Percentiles rank a stretch among this genome's conserved stretches.
Conservation (phyloP, 1,140 invertebrate genomes). For the Papilio dardanus region DNA sequence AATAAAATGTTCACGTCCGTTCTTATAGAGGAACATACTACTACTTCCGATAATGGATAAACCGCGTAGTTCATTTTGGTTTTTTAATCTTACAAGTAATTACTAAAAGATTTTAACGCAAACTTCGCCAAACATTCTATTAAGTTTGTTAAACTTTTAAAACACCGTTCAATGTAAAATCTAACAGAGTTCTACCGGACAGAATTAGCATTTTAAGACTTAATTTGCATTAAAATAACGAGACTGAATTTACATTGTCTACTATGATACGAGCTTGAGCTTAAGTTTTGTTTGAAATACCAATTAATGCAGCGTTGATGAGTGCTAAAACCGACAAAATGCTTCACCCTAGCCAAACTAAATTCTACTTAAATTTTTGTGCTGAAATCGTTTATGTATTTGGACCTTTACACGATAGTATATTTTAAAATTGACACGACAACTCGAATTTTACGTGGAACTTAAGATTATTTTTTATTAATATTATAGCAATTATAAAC, state of each 20-base stretch:
- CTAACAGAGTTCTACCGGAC: conserved; percentile 12
- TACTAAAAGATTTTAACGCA: conserved; percentile 29
- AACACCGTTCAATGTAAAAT: conserved; percentile 28
- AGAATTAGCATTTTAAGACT: conserved; percentile 27
- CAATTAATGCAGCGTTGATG: conserved; percentile 12
- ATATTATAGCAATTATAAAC: too few species aligned
- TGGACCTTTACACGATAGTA: too few species aligned
- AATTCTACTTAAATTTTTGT: background rate
- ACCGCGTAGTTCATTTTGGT: conserved; percentile 26
- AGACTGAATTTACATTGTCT: conserved; percentile 30
- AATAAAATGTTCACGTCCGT: background rate
- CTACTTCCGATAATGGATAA: conserved; percentile 37
- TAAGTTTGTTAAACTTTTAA: conserved; percentile 34
- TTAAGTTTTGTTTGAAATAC: conserved; percentile 15
- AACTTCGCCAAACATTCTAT: conserved; percentile 36
- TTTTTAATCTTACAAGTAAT: conserved; percentile 29
- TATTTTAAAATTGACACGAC: too few species aligned
- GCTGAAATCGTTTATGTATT: background rate
- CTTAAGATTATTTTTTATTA: too few species aligned
- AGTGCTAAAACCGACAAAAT: conserved; percentile 6
- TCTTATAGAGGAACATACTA: conserved; percentile 11
- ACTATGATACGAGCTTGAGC: conserved; percentile 16
- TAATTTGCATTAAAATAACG: conserved; percentile 34
- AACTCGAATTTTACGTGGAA: too few species aligned
- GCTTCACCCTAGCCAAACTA: background rate